Conservation (phyloP, 2,113 vertebrate species). For the Tachysurus vachellii region DNA sequence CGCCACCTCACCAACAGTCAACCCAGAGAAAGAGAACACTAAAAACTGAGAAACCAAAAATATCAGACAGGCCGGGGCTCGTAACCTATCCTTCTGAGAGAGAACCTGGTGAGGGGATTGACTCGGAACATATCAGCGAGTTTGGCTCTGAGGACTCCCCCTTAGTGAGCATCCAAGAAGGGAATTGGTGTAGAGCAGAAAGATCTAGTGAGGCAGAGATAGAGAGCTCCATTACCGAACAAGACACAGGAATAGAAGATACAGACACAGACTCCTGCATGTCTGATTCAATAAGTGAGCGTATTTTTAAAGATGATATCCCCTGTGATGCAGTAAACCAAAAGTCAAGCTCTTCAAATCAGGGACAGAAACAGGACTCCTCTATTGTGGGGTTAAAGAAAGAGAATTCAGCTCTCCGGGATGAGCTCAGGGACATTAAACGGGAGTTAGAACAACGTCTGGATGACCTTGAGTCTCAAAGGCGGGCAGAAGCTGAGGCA, state of each 20-base stretch:
- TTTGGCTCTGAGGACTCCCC: slow-evolving; percentile 44
- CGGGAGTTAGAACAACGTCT: slow-evolving; percentile 69
- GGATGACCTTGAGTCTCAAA: slow-evolving; percentile 73
- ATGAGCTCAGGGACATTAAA: slow-evolving; percentile 64
- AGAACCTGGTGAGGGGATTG: slow-evolving; percentile 77
- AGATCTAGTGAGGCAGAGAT: slow-evolving; percentile 33
- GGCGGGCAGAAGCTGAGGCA: slow-evolving; percentile 71
- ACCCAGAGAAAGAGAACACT: slow-evolving; percentile 54
- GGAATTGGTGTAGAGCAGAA: slow-evolving; percentile 22
- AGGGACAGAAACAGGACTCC: slow-evolving; percentile 23
- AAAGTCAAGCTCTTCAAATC: background rate
- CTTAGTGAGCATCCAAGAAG: slow-evolving; percentile 49
- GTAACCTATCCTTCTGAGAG: slow-evolving; percentile 65
- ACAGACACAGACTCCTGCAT: slow-evolving; percentile 42
- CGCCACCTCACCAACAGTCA: slow-evolving; percentile 35
- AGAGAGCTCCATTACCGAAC: slow-evolving; percentile 36
- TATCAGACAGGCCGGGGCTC: slow-evolving; percentile 39
- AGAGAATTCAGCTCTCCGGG: slow-evolving; percentile 64
- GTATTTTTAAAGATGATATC: slow-evolving; percentile 26
- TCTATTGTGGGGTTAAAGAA: slow-evolving; percentile 60
- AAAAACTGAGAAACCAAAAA: slow-evolving; percentile 44
- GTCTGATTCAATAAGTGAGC: slow-evolving; percentile 38
- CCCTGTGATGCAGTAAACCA: background rate
- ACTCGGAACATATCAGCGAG: slow-evolving; percentile 67
- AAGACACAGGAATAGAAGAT: slow-evolving; percentile 48